Evolutionary conservation across 1,140 invertebrate species (phyloP), one percentile per base, ranked within the genome.

Genomic region (Odontomachus brunneus): DNA sequence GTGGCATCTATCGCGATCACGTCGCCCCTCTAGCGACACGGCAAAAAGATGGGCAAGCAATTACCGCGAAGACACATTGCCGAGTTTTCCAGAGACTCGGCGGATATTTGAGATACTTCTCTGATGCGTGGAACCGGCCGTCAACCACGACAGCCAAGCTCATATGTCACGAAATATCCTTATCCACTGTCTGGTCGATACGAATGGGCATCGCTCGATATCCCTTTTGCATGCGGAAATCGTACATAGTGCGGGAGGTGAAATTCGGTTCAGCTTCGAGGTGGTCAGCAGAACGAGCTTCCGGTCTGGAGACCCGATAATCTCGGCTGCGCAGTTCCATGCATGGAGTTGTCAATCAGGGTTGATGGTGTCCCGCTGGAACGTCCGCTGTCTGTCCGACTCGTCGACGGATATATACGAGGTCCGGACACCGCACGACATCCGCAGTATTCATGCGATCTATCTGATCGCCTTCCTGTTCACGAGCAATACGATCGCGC

Each of bases 261-360:
- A 85, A 88, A 88, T 88, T 88, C 83, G 78, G 65, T 85, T 85
- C 71, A 84, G 86, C 71, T 85, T 44, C 87, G 87, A 88, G 86
- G 87, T 88, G 87, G 86, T 88, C 87, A 88, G 87, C 86, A 85
- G 87, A 88, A 88, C 87, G 87, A 88, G 87, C 87, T 88, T 88
- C 87, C 87, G 83, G 86, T 88, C 83, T 88, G 83, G 83, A 88
- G 86, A 88, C 75, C 76, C 86, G 86, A 88, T 88, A 88, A 88
- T 88, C 87, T 88, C 86, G 86, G 73, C 78, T 85, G 86, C 83
- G 74, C 87, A 80, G 83, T 85, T 85, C 76, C 87, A 83, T 81
- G 87, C 87, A 88, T 88, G 83, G 83, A 88, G 87, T 88, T 88
- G 87, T 88, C 87, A 88, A 88, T 88, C 87, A 88, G 86, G 67